Percentiles rank a stretch among this genome's conserved stretches.
Conservation (phyloP, 2,113 vertebrate species). For the Limnothrissa miodon region DNA sequence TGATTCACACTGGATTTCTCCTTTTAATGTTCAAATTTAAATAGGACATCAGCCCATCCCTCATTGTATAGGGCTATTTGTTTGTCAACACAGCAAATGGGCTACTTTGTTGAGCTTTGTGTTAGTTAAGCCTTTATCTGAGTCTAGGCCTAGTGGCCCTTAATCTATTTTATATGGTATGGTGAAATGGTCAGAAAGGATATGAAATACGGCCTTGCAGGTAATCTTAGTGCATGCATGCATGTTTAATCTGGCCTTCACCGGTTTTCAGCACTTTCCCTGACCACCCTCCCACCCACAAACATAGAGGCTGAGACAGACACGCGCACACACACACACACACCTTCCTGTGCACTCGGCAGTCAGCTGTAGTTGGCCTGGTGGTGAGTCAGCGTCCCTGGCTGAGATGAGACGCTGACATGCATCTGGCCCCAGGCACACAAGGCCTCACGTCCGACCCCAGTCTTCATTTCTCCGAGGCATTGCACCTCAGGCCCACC, state of each 20-base stretch:
- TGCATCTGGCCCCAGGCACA: neutral
- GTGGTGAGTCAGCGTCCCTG: neutral
- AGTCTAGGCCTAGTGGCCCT: neutral
- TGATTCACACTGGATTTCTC: too few species aligned
- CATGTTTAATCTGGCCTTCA: neutral
- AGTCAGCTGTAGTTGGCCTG: neutral
- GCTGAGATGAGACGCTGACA: constrained; percentile 2
- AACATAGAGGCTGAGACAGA: neutral
- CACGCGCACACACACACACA: constrained; percentile 19
- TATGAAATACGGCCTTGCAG: neutral
- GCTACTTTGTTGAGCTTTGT: neutral
- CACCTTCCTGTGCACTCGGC: neutral
- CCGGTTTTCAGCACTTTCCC: constrained; percentile 1
- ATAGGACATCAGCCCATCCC: neutral
- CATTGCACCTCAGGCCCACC: neutral
- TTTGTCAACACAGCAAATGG: neutral
- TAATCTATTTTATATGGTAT: neutral
- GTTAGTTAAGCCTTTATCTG: too few species aligned
- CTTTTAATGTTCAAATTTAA: neutral
- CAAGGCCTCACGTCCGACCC: neutral
- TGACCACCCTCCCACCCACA: neutral
- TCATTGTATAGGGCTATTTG: neutral
- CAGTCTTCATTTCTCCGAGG: neutral
- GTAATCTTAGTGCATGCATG: neutral
- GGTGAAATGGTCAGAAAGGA: neutral